Base-by-base conservation (phyloP, 2,113 vertebrate species). In the Nipponia nippon region DNA sequence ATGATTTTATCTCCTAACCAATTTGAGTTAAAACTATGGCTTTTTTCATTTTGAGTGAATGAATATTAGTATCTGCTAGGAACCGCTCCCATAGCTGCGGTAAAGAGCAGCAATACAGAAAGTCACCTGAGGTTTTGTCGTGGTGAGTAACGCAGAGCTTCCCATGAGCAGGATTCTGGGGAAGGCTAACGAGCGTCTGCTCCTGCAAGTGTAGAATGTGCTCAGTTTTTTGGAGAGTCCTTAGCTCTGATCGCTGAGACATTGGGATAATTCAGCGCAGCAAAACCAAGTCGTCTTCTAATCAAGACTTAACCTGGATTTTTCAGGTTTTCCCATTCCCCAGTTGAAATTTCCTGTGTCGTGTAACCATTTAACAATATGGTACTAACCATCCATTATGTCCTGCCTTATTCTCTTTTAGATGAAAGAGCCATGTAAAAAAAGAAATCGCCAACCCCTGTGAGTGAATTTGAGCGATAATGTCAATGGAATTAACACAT, bases 401-500 rank as follows among this genome's bases (percentile, higher is more conserved):
- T 87, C 86, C 92, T 92, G 71, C 86, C 86, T 95, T 92, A 75
- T 7, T 97, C 90, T 93, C 81, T 94, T 90, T 75, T 56, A 97
- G 95, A 95, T 97, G 89, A 97, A 96, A 97, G 93, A 95, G 61
- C 30, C 87, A 61, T 76, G 79, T 89, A 80, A 93, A 94, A 92
- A 87, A 58, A 84, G 77, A 52, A 52, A 72, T 91, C 9, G 0
- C 83, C 89, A 65, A 91, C 61, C 69, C 91, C 80, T 89, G 89
- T 89, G 94, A 90, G 86, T 92, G 94, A 84, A 90, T 96, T 97
- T 89, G 94, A 96, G 94, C 8, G 83, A 94, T 91, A 83, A 96
- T 92, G 96, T 93, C 96, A 95, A 95, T 97, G 94, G 95, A 95
- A 95, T 96, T 97, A 95, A 73, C 96, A 97, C 95, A 23, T 87